Percentiles rank a stretch among this genome's conserved stretches.
Conservation (phyloP, 1,140 invertebrate genomes). For the Mizuhopecten yessoensis region DNA sequence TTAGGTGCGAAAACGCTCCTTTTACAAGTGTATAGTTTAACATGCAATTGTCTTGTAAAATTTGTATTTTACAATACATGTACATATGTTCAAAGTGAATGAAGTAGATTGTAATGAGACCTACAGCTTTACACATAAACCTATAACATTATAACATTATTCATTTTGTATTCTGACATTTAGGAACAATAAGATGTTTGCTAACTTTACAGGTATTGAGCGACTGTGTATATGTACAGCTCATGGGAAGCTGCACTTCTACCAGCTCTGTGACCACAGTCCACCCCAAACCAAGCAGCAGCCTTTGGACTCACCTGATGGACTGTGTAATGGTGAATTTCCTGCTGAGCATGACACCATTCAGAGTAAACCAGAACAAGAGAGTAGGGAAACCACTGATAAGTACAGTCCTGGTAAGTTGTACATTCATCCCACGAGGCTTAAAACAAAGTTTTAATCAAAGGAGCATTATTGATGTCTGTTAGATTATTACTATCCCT, state of each 20-base stretch:
- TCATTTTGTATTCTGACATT: too few relatives aligned
- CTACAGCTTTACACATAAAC: too few relatives aligned
- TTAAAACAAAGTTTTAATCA: too few relatives aligned
- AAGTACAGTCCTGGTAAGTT: constrained; percentile 49
- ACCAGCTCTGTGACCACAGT: constrained; percentile 85
- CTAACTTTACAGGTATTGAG: constrained; percentile 87
- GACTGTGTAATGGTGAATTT: constrained; percentile 56
- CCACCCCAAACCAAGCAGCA: constrained; percentile 62
- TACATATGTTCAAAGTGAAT: too few relatives aligned
- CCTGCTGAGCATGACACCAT: neutral
- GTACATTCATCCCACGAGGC: neutral
- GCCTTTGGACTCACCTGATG: constrained; percentile 59
- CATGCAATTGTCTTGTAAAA: too few relatives aligned
- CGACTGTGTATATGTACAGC: constrained; percentile 92
- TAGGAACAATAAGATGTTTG: neutral
- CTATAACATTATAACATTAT: too few relatives aligned
- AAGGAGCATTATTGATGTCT: too few relatives aligned
- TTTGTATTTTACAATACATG: too few relatives aligned
- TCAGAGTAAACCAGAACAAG: constrained; percentile 41
- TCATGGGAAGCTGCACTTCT: constrained; percentile 92
- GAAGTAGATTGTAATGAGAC: too few relatives aligned
- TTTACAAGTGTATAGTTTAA: too few relatives aligned
- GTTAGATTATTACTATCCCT: too few relatives aligned
- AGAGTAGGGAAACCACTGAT: constrained; percentile 41
- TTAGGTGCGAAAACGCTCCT: too few relatives aligned